Percentiles rank a stretch among this genome's conserved stretches.
phyloP scores from a whole-genome alignment of 2,113 vertebrate genomes.

The Carassius carassius region DNA sequence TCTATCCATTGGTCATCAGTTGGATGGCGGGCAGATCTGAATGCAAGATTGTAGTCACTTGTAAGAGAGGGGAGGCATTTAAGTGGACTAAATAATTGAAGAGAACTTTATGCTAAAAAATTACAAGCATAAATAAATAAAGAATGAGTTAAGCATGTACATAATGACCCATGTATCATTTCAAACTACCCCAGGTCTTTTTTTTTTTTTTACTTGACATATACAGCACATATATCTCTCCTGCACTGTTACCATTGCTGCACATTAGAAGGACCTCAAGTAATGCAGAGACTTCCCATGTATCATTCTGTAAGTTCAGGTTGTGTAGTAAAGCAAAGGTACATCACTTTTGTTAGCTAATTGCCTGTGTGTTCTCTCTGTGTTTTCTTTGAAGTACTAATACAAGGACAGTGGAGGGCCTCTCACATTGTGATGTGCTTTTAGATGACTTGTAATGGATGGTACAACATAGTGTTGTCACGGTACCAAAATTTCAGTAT shows the following conservation, averaged over 20 bases:
- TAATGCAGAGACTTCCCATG: neutral
- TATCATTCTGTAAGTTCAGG: neutral
- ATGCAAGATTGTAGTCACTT: too few species aligned
- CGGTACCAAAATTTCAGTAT: too few species aligned
- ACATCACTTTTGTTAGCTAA: neutral
- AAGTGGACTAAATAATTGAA: too few species aligned
- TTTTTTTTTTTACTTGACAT: neutral
- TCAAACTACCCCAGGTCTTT: neutral
- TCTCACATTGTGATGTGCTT: neutral
- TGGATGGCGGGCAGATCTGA: too few species aligned
- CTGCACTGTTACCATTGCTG: neutral
- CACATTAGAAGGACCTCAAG: neutral
- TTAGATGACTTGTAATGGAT: constrained; percentile 11
- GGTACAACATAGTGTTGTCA: too few species aligned
- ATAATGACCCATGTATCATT: neutral
- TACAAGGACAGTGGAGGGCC: neutral
- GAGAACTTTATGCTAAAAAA: too few species aligned
- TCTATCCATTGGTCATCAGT: too few species aligned
- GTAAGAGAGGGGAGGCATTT: too few species aligned
- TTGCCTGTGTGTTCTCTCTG: neutral
- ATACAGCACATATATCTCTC: neutral
- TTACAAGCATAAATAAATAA: too few species aligned
- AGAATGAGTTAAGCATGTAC: too few species aligned
- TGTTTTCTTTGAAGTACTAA: neutral
- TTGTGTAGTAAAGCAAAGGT: neutral